These are phyloP conservation scores for Lucilia sericata DNA, from an alignment of 1,140 invertebrate species.

Conservation along the genomic window DNA sequence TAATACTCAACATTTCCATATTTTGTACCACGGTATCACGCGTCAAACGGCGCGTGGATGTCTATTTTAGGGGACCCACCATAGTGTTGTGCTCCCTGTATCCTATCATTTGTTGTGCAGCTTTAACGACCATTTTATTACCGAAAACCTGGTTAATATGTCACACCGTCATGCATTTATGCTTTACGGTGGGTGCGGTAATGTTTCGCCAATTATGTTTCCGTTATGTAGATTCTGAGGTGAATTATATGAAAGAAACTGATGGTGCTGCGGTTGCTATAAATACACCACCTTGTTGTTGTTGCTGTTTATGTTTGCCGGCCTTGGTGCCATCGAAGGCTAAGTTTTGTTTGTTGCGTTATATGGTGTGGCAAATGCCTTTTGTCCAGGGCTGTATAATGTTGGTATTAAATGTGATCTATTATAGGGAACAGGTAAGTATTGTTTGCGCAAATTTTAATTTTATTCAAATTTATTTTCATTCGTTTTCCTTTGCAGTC, in stretches of 20 bases:
- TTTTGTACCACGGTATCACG: conserved; percentile 56
- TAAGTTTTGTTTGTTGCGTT: conserved; percentile 58
- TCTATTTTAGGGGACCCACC: conserved; percentile 52
- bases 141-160: conserved; percentile 63
- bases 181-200: conserved; percentile 61
- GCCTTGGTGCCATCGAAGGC: conserved; percentile 57
- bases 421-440: conserved; percentile 51
- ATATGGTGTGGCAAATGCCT: conserved; percentile 65
- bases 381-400: conserved; percentile 64
- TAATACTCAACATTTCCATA: conserved; percentile 63
- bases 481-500: not conserved
- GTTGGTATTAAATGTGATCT: conserved; percentile 63
- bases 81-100: conserved; percentile 60
- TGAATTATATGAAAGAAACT: conserved; percentile 61
- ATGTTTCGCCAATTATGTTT: conserved; percentile 58
- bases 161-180: conserved; percentile 65
- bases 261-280: conserved; percentile 55
- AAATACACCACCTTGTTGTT: conserved; percentile 62
- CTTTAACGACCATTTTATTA: conserved; percentile 60
- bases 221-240: conserved; percentile 60
- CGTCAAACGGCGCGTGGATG: conserved; percentile 55
- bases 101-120: conserved; percentile 61
- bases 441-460: too few relatives aligned
- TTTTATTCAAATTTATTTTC: too few relatives aligned
- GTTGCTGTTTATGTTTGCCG: conserved; percentile 57